Base-by-base conservation (phyloP, 2,888 invertebrate genomes). In the Adelognathus sp. region DNA sequence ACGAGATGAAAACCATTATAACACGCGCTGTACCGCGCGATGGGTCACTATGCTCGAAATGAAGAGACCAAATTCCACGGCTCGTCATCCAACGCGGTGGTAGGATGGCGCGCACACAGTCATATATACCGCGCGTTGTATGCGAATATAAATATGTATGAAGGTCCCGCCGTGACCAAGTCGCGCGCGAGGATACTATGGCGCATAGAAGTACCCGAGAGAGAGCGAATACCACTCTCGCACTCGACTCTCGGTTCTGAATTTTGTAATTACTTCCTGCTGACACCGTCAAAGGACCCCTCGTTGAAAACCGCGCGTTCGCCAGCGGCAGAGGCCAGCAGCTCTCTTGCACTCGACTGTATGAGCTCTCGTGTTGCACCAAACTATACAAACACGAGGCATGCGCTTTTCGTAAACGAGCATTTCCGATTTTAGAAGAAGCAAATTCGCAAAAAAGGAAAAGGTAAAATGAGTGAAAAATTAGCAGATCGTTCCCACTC, bases 241-340 rank as follows among this genome's bases (percentile, higher is more conserved):
- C 44, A n/a, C 18, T 21, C 21, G 21, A 24, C 46, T 18, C 11
- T 46, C n/a, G 50, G 16, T 50, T 71, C 70, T 71, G 70, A 61
- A 71, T 71, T 71, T 52, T 60, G 70, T 71, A 71, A 71, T 71
- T 71, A 61, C 70, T 71, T 71, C 61, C 70, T 50, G 70, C 50
- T 60, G 60, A 50, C 60, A 60, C 60, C 60, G 29, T 52, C 70
- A 71, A 71, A 71, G 70, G 70, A 46, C 52, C 70, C 50, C 50
- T 71, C 60, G 70, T 71, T 71, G 70, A 60, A 71, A 71, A 61
- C 70, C 60, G 52, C 50, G 7, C 33, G 50, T 46, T 41, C 70
- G 61, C 29, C 44, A 50, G 7, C 33, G 50, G 31, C 18, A 24
- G 24, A n/a, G n/a, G n/a, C n/a, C 50, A 36, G 36, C 7, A 11